Evolutionary conservation across 2,113 vertebrate species (phyloP).

Genomic region (Ceyx melanurus): DNA sequence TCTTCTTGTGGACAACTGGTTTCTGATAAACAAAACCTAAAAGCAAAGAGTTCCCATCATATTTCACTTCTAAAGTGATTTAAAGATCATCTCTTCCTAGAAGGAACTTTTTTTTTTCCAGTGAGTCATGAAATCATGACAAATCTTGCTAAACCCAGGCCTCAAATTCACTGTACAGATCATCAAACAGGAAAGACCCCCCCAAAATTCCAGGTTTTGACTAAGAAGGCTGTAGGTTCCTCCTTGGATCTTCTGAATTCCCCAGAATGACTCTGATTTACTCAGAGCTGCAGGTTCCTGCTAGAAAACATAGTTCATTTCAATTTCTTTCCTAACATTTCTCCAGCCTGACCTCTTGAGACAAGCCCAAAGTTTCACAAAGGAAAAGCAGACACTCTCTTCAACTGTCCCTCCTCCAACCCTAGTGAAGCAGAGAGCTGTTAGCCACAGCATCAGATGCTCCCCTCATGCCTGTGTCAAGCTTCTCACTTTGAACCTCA

Average conservation of each 20-base stretch:
- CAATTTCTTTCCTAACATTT: background rate
- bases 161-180: background rate
- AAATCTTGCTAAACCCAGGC: background rate
- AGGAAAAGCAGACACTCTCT: background rate
- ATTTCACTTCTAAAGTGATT: background rate
- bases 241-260: background rate
- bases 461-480: background rate
- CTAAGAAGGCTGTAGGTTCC: background rate
- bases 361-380: background rate
- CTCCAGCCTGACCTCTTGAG: background rate
- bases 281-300: background rate
- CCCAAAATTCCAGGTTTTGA: background rate
- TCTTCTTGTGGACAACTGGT: conserved; percentile 99
- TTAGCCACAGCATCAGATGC: background rate
- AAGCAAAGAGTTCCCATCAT: conserved; percentile 57
- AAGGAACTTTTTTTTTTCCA: background rate
- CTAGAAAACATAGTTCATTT: background rate
- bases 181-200: background rate
- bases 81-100: background rate
- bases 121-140: background rate
- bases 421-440: background rate
- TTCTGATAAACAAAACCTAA: conserved; percentile 98
- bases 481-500: background rate
- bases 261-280: background rate
- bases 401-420: background rate